These are phyloP conservation scores for Scomberomorus guttatus DNA, from an alignment of 2,797 vertebrate genomes.

Conservation along the genomic window DNA sequence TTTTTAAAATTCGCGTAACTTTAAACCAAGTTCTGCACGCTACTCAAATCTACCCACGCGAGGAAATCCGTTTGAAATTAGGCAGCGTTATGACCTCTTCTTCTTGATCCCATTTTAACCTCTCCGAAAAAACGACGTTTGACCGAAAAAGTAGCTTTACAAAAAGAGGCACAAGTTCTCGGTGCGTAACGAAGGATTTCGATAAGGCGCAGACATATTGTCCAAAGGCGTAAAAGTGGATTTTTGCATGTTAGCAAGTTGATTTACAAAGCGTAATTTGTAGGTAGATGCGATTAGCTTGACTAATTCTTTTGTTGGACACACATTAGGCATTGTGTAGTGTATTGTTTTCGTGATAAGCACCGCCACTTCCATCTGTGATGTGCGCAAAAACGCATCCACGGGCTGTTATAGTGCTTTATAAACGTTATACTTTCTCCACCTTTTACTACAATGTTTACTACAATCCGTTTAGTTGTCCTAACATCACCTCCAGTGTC, in stretches of 20 bases:
- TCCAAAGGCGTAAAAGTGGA: conserved; percentile 69
- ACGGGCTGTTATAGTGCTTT: neutral
- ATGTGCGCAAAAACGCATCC: conserved; percentile 53
- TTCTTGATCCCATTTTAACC: conserved; percentile 15
- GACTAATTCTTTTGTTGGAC: conserved; percentile 82
- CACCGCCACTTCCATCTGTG: conserved; percentile 66
- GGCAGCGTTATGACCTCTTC: conserved; percentile 20
- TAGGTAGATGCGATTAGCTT: conserved; percentile 72
- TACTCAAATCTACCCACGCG: conserved; percentile 24
- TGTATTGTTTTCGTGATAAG: conserved; percentile 71
- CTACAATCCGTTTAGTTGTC: conserved; percentile 75
- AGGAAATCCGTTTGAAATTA: neutral
- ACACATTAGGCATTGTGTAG: conserved; percentile 62
- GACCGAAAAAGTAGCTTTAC: conserved; percentile 53
- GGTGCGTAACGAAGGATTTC: conserved; percentile 64
- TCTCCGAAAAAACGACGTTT: conserved; percentile 7
- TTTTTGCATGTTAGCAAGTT: conserved; percentile 64
- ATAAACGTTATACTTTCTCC: conserved; percentile 8
- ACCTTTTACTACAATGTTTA: conserved; percentile 69
- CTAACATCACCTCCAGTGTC: conserved; percentile 80
- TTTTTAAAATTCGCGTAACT: conserved; percentile 63
- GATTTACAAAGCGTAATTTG: conserved; percentile 60
- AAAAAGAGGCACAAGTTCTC: conserved; percentile 63
- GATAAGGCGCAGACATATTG: conserved; percentile 58
- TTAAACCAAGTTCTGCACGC: conserved; percentile 64